Evolutionary conservation across 2,888 invertebrate species (phyloP).

Genomic region (Euclidia mi): DNA sequence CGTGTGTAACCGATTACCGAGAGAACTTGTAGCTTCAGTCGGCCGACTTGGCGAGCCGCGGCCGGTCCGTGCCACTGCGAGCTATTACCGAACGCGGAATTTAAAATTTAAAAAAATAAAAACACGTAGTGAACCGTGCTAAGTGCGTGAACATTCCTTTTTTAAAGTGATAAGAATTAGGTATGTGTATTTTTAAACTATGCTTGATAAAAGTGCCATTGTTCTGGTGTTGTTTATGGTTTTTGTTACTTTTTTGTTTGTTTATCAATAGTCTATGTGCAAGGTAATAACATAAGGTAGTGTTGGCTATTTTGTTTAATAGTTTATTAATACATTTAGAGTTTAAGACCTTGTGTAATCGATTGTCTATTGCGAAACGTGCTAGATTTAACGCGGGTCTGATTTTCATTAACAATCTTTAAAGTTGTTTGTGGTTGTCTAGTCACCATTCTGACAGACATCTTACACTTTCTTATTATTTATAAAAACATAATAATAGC

Average conservation of each 20-base stretch:
- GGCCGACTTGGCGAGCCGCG: slow-evolving; percentile 53
- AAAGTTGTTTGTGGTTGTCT: not conserved
- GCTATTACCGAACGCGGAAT: slow-evolving; percentile 32
- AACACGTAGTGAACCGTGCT: slow-evolving; percentile 46
- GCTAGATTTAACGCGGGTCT: no score
- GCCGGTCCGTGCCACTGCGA: slow-evolving; percentile 50
- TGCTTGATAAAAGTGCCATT: slow-evolving; percentile 13
- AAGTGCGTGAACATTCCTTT: slow-evolving; percentile 43
- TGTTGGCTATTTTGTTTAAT: not conserved
- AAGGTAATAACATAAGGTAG: slow-evolving; percentile 4
- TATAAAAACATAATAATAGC: slow-evolving; percentile 7
- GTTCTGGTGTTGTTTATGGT: slow-evolving; percentile 1
- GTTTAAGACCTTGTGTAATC: slow-evolving; percentile 10
- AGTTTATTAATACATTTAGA: slow-evolving; percentile 1
- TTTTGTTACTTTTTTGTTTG: not conserved
- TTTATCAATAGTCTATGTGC: not conserved
- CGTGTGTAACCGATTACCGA: slow-evolving; percentile 49
- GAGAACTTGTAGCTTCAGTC: slow-evolving; percentile 50
- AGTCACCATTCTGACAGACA: not conserved
- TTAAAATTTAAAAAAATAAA: slow-evolving; percentile 32
- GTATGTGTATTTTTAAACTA: slow-evolving; percentile 45
- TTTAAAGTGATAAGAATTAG: slow-evolving; percentile 47
- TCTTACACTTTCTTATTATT: not conserved
- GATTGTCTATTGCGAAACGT: slow-evolving; percentile 8
- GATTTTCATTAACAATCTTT: no score